Evolutionary conservation across 2,113 vertebrate genomes (phyloP).

Genomic region (Stomatorhinus ivindoensis): DNA sequence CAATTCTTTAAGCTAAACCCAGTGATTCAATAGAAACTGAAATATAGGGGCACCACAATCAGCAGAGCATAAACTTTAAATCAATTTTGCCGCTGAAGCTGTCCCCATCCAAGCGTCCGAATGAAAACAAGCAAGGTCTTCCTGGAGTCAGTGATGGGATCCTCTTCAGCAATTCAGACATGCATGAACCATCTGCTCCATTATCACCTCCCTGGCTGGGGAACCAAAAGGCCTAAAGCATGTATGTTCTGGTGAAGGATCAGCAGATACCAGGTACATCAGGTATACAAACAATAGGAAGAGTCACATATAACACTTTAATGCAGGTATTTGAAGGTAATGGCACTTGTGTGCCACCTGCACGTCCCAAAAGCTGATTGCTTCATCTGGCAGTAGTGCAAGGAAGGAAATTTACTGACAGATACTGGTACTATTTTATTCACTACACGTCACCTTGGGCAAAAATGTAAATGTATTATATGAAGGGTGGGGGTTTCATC

Average conservation of each 20-base stretch:
- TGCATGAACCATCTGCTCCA: background rate
- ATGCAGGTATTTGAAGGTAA: background rate
- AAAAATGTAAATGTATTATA: constrained; percentile 41
- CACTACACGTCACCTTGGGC: constrained; percentile 60
- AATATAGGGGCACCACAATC: background rate
- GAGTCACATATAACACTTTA: background rate
- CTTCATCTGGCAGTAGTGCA: background rate
- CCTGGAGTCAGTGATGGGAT: background rate
- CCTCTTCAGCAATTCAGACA: background rate
- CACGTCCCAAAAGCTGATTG: background rate
- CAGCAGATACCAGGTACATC: background rate
- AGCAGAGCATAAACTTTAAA: background rate
- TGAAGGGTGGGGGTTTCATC: constrained; percentile 32
- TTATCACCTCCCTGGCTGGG: background rate
- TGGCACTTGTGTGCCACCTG: background rate
- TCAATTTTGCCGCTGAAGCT: background rate
- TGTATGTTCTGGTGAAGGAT: background rate
- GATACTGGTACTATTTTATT: constrained; percentile 62
- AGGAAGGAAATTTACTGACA: constrained; percentile 37
- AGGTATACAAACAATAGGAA: background rate
- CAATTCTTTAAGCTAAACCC: background rate
- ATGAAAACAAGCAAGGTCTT: background rate
- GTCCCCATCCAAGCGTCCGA: background rate
- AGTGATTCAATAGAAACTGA: background rate
- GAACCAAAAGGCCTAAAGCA: background rate